Evolutionary conservation across 2,888 invertebrate species (phyloP), one percentile per base, ranked within the genome.

Genomic region (Athetis lepigone): DNA sequence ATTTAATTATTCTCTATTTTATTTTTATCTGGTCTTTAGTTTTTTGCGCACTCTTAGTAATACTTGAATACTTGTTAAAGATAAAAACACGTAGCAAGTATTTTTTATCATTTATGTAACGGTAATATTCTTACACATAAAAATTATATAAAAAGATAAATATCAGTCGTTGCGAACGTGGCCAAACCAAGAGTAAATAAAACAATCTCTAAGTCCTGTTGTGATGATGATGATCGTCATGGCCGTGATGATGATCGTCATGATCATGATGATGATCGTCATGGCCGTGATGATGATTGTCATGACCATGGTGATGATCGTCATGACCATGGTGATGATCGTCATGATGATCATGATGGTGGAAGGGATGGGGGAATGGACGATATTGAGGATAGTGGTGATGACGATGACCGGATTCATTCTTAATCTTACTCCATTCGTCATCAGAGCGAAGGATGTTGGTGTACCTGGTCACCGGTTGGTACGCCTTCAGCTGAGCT

Each of bases 401-500:
- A 25, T 25, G 25, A 25, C 6, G 25, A 6, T 25, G 25, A 25
- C 25, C 3, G 9, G 67, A 61, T n/a, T 72, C 16, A 37, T 72
- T 72, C 4, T 46, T 25, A 1, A 33, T 33, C 23, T 42, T 83
- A 43, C 74, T 82, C 91, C 92, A 93, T 45, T 89, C 86, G 11
- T 73, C 80, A 67, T 90, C 90, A 5, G 89, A 87, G 21, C 83
- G 88, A 2, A 91, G 82, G 55, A 70, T 71, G 36, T 59, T 61
- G 8, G 94, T 92, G 79, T 84, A 88, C 40, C 86, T 75, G 59
- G 80, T 80, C 40, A 85, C 79, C 13, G 82, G 85, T 43, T 86
- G 82, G 79, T 96, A 96, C 0, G 91, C 88, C 27, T 88, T 82
- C 62, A 93, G 81, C 47, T 90, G 83, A 7, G 94, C 92, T 54